phyloP scores from a whole-genome alignment of 2,888 invertebrate species.

The Drosophila nigritarsus region DNA sequence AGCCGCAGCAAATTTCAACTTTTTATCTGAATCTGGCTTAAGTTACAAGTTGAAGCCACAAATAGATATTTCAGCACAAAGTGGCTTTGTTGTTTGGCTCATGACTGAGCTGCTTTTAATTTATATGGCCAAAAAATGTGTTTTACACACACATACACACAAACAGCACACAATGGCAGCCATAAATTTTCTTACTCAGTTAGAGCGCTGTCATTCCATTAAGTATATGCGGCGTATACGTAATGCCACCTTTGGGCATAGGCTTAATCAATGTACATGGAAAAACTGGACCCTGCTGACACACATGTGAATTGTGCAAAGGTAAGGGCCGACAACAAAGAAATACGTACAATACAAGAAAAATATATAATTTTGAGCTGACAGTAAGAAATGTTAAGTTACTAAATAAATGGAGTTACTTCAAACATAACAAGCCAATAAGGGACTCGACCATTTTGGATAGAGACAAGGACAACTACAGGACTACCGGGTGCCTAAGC shows the following conservation, averaged over 20 bases:
- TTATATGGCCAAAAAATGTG: constrained; percentile 66
- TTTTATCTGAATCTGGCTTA: constrained; percentile 68
- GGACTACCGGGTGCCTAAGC: background rate
- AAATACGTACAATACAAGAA: background rate
- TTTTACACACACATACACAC: constrained; percentile 19
- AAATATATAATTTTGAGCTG: constrained; percentile 8
- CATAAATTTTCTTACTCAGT: constrained; percentile 65
- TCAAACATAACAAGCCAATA: constrained; percentile 39
- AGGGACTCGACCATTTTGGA: constrained; percentile 22
- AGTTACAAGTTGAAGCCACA: constrained; percentile 63
- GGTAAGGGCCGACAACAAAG: background rate
- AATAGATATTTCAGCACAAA: constrained; percentile 68
- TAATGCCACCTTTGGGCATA: constrained; percentile 53
- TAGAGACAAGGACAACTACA: background rate
- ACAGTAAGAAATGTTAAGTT: background rate
- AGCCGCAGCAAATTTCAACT: constrained; percentile 73
- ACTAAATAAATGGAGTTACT: constrained; percentile 8
- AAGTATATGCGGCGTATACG: constrained; percentile 45
- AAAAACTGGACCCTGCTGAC: constrained; percentile 16
- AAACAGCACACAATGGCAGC: constrained; percentile 37
- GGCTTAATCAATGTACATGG: constrained; percentile 24
- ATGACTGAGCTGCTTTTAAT: constrained; percentile 73
- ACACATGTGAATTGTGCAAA: background rate
- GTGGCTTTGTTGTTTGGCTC: constrained; percentile 66
- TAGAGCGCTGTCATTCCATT: constrained; percentile 38